Conservation (phyloP, 2,113 vertebrate species). For the Ictalurus punctatus region DNA sequence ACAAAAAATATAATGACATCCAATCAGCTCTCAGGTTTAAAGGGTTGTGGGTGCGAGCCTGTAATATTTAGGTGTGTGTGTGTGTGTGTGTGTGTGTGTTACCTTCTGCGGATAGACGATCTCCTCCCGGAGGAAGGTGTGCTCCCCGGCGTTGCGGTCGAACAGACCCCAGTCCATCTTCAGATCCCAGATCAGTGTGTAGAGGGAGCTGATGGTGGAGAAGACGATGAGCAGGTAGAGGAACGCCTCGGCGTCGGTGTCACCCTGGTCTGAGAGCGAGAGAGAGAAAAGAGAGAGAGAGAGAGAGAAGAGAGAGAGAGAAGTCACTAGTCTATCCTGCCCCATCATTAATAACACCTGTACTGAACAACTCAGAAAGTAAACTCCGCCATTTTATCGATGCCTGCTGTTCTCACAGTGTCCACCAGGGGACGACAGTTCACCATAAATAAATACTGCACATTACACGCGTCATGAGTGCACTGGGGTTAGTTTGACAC, state of each 20-base stretch:
- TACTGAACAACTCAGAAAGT: background rate
- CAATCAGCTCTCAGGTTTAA: background rate
- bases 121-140: conserved; percentile 96
- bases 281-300: conserved; percentile 24
- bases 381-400: background rate
- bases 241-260: conserved; percentile 86
- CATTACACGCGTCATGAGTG: background rate
- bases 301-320: background rate
- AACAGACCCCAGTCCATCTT: conserved; percentile 99
- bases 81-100: conserved; percentile 29
- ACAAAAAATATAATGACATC: background rate
- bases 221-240: conserved; percentile 95
- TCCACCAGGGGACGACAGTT: conserved; percentile 67
- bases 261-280: conserved; percentile 78
- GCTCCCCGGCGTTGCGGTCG: conserved; percentile 94
- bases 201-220: conserved; percentile 89
- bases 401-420: background rate
- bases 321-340: background rate
- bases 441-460: conserved; percentile 31
- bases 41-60: background rate
- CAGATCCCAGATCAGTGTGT: conserved; percentile 98
- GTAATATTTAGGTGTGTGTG: background rate
- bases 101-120: conserved; percentile 99
- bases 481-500: too few species aligned
- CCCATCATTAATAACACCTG: background rate